These are phyloP conservation scores for Drosophila kurseongensis DNA, from an alignment of 1,140 invertebrate genomes.

Conservation along the genomic window DNA sequence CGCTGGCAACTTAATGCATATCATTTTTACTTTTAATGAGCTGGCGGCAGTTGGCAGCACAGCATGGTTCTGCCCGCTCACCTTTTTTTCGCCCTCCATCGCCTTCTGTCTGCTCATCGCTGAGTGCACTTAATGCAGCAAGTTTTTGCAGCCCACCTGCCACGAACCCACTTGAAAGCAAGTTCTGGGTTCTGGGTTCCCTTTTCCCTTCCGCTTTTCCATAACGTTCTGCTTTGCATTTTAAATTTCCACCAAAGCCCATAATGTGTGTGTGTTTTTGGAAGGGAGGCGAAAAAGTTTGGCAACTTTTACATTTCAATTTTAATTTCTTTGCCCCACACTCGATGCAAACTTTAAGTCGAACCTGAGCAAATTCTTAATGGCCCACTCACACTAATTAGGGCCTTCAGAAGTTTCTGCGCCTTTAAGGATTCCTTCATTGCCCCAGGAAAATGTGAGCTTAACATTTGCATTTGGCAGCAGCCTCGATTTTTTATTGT, in stretches of 20 bases:
- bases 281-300: constrained; percentile 50
- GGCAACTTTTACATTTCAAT: constrained; percentile 79
- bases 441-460: not conserved
- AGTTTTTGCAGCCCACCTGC: constrained; percentile 73
- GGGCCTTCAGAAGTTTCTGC: constrained; percentile 45
- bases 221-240: constrained; percentile 63
- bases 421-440: constrained; percentile 46
- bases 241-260: constrained; percentile 57
- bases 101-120: constrained; percentile 20
- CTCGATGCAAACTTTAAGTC: constrained; percentile 68
- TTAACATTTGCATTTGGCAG: constrained; percentile 51
- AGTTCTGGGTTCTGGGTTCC: constrained; percentile 34
- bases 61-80: constrained; percentile 13
- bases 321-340: constrained; percentile 75
- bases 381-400: constrained; percentile 75
- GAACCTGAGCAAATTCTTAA: constrained; percentile 67
- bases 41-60: constrained; percentile 62
- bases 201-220: not conserved
- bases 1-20: constrained; percentile 77
- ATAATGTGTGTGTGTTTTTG: constrained; percentile 11
- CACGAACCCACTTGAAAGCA: constrained; percentile 66
- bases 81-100: not conserved
- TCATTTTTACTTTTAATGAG: constrained; percentile 81
- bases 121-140: constrained; percentile 78
- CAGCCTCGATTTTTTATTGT: constrained; percentile 62